Base-by-base conservation (phyloP, 2,888 invertebrate genomes). In the Andrena dorsata region DNA sequence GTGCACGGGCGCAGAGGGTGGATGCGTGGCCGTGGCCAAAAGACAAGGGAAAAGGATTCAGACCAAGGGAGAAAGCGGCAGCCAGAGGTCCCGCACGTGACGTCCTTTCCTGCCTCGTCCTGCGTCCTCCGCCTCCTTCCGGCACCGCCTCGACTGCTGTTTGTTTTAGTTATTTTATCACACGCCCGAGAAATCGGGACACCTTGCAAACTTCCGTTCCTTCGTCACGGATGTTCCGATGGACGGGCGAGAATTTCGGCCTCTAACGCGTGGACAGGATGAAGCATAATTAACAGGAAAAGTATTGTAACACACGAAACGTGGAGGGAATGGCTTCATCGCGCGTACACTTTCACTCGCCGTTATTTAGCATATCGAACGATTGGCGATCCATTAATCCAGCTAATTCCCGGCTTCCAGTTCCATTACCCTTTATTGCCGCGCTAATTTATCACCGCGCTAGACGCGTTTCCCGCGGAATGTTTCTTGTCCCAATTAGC, bases 101-200 rank as follows among this genome's bases (percentile, higher is more conserved):
- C 89, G 88, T 89, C 86, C 87, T 82, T 88, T 88, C 83, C 88
- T 87, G 86, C 85, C 87, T 85, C 86, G 81, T 87, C 82, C 66
- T 30, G 64, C 80, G 79, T 76, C 69, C 73, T 72, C 66, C 65
- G 83, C 77, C 82, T 84, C 49, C 75, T 85, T 84, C 87, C 86
- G 85, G 76, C 70, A 73, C 68, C 85, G 87, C 73, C 80, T 86
- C 76, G 30, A 71, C 83, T 82, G 76, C 84, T 93, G 92, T 93
- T 93, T 93, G 91, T 92, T 91, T 90, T 91, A 90, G 90, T 92
- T 91, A 93, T 92, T 93, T 92, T 90, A 92, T 93, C 91, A 91
- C 92, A 90, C 91, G 91, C 85, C 85, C 86, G 89, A 89, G 86
- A 88, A 90, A 90, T 87, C 87, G 83, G 88, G 89, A 90, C 89